Conservation (phyloP, 2,113 vertebrate genomes). For the Ochotona princeps region DNA sequence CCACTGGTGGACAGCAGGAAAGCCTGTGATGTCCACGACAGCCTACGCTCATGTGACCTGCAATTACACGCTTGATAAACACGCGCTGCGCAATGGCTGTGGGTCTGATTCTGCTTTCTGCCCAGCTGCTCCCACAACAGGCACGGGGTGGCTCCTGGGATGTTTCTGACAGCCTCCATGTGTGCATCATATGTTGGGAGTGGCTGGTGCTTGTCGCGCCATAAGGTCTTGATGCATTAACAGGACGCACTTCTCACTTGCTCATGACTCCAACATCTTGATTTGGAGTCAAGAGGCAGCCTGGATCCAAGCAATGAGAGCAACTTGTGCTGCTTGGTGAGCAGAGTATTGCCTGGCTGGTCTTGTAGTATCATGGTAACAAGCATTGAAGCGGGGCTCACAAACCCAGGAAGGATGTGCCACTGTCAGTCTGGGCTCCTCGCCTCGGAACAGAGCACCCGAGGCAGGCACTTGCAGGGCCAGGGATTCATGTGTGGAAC, state of each 20-base stretch:
- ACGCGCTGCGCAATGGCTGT: background rate
- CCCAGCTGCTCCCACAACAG: background rate
- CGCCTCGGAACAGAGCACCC: too few species aligned
- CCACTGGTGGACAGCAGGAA: background rate
- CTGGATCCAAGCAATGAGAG: background rate
- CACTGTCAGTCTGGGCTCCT: background rate
- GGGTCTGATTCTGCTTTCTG: background rate
- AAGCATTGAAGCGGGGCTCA: background rate
- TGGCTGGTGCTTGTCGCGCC: background rate
- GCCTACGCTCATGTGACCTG: background rate
- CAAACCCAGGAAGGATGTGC: background rate
- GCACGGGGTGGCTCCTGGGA: background rate
- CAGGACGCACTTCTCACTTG: background rate
- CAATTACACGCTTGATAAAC: conserved; percentile 57
- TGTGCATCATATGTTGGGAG: background rate
- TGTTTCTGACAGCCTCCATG: background rate
- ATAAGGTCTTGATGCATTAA: background rate
- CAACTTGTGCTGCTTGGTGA: too few species aligned
- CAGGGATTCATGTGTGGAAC: too few species aligned
- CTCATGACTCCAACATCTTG: background rate
- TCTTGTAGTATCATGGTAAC: background rate
- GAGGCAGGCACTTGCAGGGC: too few species aligned
- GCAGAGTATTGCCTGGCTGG: background rate
- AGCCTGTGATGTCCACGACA: background rate
- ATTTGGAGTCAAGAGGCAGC: background rate